Evolutionary conservation across 1,140 invertebrate species (phyloP), one percentile per base, ranked within the genome.

Genomic region (Drosophila suzukii): DNA sequence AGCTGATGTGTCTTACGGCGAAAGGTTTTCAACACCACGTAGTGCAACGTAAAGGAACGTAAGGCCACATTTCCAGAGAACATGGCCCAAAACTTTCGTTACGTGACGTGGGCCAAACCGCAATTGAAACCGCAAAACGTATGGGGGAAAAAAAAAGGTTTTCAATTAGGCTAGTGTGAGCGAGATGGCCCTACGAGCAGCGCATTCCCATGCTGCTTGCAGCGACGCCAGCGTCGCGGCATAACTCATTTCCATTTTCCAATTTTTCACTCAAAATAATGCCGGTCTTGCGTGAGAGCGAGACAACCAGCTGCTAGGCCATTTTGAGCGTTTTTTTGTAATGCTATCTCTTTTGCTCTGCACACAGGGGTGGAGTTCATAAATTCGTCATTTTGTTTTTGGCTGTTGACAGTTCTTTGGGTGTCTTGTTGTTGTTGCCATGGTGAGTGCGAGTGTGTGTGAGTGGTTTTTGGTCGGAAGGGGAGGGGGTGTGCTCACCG

Each of bases 371-470:
- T 27, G 59, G 75, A 90, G 81, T 85, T 90, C 84, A 91, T 91
- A 90, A 91, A 91, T 91, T 91, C 90, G 82, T 91, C 90, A 91
- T 91, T 91, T 91, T 91, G 90, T 91, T 91, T 91, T 91, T 38
- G 57, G 60, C 74, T 88, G 90, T 84, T 91, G 90, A 91, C 90
- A 91, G 89, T 90, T 79, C 75, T 68, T 63, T 53, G 74, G 38
- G n/a, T 39, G 38, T 34, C 60, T 15, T 39, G 38, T 70, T 74
- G 62, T 77, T 85, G 68, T 67, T 82, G 75, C 49, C 47, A 65
- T 78, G 54, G 67, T 46, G 47, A 78, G 58, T 55, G 72, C 13
- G 24, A 50, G 20, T 43, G 51, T 50, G 65, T 53, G 65, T 43
- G 60, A 44, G 55, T 36, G 43, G 36, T 58, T 41, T 30, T 46